Evolutionary conservation across 2,113 vertebrate species (phyloP), one percentile per base, ranked within the genome.

Genomic region (Podarcis cretensis): DNA sequence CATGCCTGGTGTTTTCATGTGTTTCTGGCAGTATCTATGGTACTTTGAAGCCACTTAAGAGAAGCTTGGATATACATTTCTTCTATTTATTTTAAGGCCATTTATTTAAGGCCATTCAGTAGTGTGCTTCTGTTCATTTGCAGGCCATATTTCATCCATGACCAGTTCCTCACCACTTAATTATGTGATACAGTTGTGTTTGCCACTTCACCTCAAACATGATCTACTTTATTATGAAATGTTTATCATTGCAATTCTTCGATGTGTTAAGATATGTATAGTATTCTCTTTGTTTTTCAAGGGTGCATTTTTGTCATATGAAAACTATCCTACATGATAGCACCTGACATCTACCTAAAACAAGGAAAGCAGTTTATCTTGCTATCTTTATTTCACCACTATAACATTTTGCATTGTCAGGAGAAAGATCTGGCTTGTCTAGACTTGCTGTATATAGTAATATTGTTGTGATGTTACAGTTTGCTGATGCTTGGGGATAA

Each of bases 281-380:
- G 48, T 54, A 54, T 54, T 54, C 48, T 54, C 48, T 54, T 54
- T 54, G 48, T 54, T 63, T 63, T 63, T 63, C 59, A 63, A 63
- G 59, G 18, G 59, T 23, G 66, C 32, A 21, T 81, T 68, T 35
- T 73, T 40, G 0, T 75, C 89, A 5, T 75, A 71, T 54, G 37
- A 81, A 92, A 87, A 69, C n/a, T 65, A 76, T 5, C 79, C 78
- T 1, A 0, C 30, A 20, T 87, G 76, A 83, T 81, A 87, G 84
- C 16, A 4, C 8, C 27, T 18, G 4, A 0, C 91, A n/a, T 30
- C 30, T 89, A 13, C 80, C 16, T 27, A 0, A 13, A 54, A 1
- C 80, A 78, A 68, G 20, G 25, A 68, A 68, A 43, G 30, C 0
- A 0, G 14, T 35, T 74, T 48, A 1, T 73, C 81, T 87, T 90